These are phyloP conservation scores for Synergus laeviventris DNA, from an alignment of 2,888 invertebrate genomes.

Conservation along the genomic window DNA sequence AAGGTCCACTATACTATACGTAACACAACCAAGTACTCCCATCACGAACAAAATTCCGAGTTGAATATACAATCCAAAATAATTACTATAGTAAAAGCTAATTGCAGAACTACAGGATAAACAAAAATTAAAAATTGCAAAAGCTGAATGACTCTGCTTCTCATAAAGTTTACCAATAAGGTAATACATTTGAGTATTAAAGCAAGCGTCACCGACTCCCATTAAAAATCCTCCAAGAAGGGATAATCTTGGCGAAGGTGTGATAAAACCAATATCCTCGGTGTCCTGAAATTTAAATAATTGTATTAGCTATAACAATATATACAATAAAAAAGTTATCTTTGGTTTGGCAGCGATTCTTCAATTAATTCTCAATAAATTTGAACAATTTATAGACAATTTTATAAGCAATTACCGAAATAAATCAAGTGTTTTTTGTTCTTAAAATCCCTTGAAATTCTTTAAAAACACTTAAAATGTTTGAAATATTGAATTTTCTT, in stretches of 20 bases:
- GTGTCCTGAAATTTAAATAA: slow-evolving; percentile 74
- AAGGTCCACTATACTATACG: slow-evolving; percentile 87
- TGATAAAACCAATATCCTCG: slow-evolving; percentile 77
- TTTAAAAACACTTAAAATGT: too few relatives aligned
- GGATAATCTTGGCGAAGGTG: slow-evolving; percentile 81
- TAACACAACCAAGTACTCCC: slow-evolving; percentile 84
- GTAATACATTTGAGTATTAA: slow-evolving; percentile 96
- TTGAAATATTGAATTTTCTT: too few relatives aligned
- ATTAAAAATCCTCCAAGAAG: slow-evolving; percentile 93
- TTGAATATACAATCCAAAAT: slow-evolving; percentile 84
- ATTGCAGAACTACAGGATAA: slow-evolving; percentile 91
- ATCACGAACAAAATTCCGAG: slow-evolving; percentile 83
- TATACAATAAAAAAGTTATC: too few relatives aligned
- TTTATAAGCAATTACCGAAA: too few relatives aligned
- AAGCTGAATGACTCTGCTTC: slow-evolving; percentile 94
- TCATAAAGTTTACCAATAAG: slow-evolving; percentile 92
- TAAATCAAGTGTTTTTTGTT: too few relatives aligned
- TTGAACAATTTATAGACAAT: too few relatives aligned
- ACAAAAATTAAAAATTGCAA: slow-evolving; percentile 96
- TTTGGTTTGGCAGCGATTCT: too few relatives aligned
- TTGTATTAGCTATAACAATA: neutral
- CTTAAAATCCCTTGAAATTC: too few relatives aligned
- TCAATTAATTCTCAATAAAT: too few relatives aligned
- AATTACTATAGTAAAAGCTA: slow-evolving; percentile 89
- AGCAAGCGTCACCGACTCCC: slow-evolving; percentile 98